Evolutionary conservation across 2,113 vertebrate genomes (phyloP).

Genomic region (Ellobius talpinus): DNA sequence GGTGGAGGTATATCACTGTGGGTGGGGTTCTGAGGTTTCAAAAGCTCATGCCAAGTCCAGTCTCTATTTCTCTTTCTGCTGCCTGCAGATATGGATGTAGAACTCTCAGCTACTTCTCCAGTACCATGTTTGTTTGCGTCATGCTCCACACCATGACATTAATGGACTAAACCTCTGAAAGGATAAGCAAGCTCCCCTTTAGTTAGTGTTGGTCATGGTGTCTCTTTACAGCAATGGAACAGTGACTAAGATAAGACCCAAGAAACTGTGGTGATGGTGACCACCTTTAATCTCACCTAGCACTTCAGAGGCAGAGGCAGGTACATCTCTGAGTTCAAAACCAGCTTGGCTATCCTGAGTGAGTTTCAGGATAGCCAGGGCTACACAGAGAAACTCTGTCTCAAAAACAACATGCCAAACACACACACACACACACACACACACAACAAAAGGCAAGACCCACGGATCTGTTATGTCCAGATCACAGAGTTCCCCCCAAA

Average conservation of each 20-base stretch:
- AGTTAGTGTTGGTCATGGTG: neutral
- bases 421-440: neutral
- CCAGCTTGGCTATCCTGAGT: neutral
- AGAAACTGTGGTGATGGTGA: neutral
- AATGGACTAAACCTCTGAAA: neutral
- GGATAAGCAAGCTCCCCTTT: neutral
- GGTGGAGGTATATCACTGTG: neutral
- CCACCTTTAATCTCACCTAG: neutral
- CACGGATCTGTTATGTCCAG: neutral
- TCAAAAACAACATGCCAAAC: neutral
- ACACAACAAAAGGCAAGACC: neutral
- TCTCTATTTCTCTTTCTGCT: neutral
- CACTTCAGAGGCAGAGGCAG: neutral
- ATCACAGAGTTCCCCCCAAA: too few relatives aligned
- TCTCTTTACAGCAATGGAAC: neutral
- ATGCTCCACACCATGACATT: neutral
- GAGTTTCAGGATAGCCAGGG: neutral
- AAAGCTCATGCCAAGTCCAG: neutral
- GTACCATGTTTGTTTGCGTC: neutral
- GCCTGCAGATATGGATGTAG: neutral
- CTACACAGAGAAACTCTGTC: neutral
- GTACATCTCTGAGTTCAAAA: neutral
- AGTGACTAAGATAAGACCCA: neutral
- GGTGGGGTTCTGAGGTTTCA: neutral
- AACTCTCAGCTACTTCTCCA: neutral